phyloP scores from a whole-genome alignment of 2,888 invertebrate genomes.

The Crocallis elinguaria region DNA sequence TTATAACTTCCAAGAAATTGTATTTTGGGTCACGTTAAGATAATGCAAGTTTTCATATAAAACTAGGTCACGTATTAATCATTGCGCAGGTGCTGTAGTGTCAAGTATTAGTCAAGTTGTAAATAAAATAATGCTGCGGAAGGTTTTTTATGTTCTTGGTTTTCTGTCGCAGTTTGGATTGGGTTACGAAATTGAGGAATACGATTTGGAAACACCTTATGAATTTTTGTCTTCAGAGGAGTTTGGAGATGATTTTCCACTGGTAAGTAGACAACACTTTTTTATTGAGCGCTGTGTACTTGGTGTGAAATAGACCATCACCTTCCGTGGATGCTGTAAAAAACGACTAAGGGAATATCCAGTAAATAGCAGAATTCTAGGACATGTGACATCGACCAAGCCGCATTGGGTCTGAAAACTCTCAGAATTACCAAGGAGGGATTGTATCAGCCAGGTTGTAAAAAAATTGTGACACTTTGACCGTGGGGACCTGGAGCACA shows the following conservation, averaged over 20 bases:
- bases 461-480: too few species aligned
- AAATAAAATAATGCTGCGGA: constrained; percentile 9
- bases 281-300: too few species aligned
- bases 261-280: constrained; percentile 5
- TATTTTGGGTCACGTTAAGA: not conserved
- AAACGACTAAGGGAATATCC: too few species aligned
- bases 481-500: too few species aligned
- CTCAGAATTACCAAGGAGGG: too few species aligned
- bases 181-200: constrained; percentile 7
- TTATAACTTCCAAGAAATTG: not conserved
- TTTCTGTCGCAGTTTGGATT: not conserved
- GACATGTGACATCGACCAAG: too few species aligned
- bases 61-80: constrained; percentile 35
- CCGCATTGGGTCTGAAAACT: too few species aligned
- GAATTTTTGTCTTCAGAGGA: not conserved
- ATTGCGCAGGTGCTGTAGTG: constrained; percentile 13
- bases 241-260: not conserved
- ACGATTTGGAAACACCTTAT: not conserved
- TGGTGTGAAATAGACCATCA: too few species aligned
- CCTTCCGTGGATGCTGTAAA: too few species aligned
- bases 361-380: too few species aligned
- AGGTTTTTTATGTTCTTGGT: constrained; percentile 4
- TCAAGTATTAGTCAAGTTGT: constrained; percentile 7
- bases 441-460: too few species aligned
- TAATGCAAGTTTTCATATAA: constrained; percentile 19